Conservation (phyloP, 2,113 vertebrate genomes). For the Eulemur macaco region DNA sequence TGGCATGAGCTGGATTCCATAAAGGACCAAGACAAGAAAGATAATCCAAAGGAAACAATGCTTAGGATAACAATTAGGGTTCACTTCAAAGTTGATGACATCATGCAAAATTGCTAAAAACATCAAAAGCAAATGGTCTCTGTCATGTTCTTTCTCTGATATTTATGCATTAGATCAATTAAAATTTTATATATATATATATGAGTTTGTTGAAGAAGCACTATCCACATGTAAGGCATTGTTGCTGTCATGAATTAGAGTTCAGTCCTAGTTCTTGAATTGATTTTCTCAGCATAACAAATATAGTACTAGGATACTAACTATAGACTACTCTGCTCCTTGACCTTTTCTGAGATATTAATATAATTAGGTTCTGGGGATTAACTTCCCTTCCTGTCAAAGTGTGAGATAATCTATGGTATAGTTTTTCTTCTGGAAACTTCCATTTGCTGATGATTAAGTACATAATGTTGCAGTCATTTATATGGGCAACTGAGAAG, state of each 20-base stretch:
- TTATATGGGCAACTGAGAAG: slow-evolving; percentile 50
- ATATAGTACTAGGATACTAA: not conserved
- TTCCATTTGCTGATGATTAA: slow-evolving; percentile 67
- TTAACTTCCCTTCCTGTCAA: slow-evolving; percentile 68
- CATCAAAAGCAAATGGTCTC: not conserved
- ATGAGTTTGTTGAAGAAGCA: not conserved
- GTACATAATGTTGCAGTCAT: slow-evolving; percentile 30
- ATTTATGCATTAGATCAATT: not conserved
- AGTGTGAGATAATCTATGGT: slow-evolving; percentile 56
- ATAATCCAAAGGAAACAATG: not conserved
- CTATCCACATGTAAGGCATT: not conserved
- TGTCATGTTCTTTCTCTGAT: not conserved
- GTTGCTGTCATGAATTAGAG: not conserved
- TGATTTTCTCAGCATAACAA: slow-evolving; percentile 52
- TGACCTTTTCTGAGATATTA: slow-evolving; percentile 29
- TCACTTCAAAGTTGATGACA: slow-evolving; percentile 9
- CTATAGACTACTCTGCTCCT: not conserved
- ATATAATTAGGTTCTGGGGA: slow-evolving; percentile 65
- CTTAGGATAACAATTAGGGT: not conserved
- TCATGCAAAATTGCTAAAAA: not conserved
- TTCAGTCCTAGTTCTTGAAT: not conserved
- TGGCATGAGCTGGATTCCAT: not conserved
- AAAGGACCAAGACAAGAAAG: not conserved
- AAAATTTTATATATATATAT: not conserved
- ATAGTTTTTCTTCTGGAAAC: slow-evolving; percentile 71